Evolutionary conservation across 1,140 invertebrate genomes (phyloP).

Genomic region (Homalodisca vitripennis): DNA sequence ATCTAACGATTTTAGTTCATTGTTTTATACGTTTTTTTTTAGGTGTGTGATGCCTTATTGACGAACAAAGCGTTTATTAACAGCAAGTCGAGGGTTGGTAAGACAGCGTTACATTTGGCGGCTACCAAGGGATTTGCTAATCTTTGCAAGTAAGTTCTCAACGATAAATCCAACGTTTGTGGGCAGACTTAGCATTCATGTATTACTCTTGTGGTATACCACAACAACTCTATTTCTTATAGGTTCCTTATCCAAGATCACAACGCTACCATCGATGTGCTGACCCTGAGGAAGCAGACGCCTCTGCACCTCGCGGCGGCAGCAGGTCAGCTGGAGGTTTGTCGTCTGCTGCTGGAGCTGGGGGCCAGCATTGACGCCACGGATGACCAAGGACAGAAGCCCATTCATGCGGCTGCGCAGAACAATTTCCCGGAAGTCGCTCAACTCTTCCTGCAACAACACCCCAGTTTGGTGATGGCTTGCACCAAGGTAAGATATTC

Average conservation of each 20-base stretch:
- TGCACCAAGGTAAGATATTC: constrained; percentile 75
- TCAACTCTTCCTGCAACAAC: constrained; percentile 94
- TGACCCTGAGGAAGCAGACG: constrained; percentile 89
- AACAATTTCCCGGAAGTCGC: constrained; percentile 99
- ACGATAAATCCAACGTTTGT: too few species aligned
- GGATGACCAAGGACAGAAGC: constrained; percentile 87
- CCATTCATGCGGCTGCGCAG: constrained; percentile 93
- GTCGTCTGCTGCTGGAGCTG: constrained; percentile 88
- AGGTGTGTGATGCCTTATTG: constrained; percentile 92
- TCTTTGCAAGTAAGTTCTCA: constrained; percentile 52
- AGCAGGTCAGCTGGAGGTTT: constrained; percentile 93
- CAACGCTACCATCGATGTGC: constrained; percentile 90
- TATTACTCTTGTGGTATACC: too few species aligned
- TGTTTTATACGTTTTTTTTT: constrained; percentile 41
- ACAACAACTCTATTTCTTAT: constrained; percentile 53
- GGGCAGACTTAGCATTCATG: too few species aligned
- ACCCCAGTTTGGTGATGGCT: constrained; percentile 91
- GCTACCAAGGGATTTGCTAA: constrained; percentile 94
- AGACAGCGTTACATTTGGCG: constrained; percentile 83
- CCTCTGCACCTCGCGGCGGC: constrained; percentile 87
- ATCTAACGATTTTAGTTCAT: too few species aligned
- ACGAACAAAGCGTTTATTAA: constrained; percentile 98
- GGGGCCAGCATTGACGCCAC: constrained; percentile 96
- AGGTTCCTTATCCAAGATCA: constrained; percentile 91
- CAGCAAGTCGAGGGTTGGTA: constrained; percentile 83